Conservation (phyloP, 2,888 invertebrate genomes). For the Tolmerus cingulatus region DNA sequence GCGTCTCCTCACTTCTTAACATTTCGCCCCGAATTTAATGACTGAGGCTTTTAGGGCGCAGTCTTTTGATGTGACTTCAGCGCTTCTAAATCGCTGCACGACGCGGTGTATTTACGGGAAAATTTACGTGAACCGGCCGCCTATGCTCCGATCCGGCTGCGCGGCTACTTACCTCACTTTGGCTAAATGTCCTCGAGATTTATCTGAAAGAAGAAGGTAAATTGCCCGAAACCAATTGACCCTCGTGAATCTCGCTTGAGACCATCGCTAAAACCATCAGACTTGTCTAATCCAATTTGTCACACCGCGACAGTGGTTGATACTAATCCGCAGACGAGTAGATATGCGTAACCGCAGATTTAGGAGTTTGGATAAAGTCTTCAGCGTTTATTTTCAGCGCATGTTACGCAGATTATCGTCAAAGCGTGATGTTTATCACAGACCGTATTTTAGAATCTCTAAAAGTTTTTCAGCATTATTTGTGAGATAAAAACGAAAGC, state of each 20-base stretch:
- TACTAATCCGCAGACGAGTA: neutral
- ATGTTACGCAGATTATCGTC: neutral
- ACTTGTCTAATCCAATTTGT: constrained; percentile 12
- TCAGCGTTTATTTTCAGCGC: neutral
- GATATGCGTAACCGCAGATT: neutral
- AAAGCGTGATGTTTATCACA: neutral
- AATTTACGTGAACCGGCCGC: neutral
- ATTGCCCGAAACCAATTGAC: constrained; percentile 31
- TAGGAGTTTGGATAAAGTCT: neutral
- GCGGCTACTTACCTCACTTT: neutral
- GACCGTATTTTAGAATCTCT: neutral
- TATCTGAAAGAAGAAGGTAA: constrained; percentile 11
- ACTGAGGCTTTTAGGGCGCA: constrained; percentile 20
- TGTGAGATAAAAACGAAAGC: neutral
- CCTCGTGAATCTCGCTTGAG: neutral
- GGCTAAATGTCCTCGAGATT: constrained; percentile 18
- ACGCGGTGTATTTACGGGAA: neutral
- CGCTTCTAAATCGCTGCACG: neutral
- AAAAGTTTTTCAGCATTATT: neutral
- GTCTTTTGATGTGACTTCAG: constrained; percentile 22
- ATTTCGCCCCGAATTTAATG: constrained; percentile 30
- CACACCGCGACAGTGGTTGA: neutral
- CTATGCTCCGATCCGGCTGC: neutral
- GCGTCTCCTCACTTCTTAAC: neutral
- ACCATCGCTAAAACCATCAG: constrained; percentile 4